Conservation (phyloP, 2,113 vertebrate species). For the Nipponia nippon region DNA sequence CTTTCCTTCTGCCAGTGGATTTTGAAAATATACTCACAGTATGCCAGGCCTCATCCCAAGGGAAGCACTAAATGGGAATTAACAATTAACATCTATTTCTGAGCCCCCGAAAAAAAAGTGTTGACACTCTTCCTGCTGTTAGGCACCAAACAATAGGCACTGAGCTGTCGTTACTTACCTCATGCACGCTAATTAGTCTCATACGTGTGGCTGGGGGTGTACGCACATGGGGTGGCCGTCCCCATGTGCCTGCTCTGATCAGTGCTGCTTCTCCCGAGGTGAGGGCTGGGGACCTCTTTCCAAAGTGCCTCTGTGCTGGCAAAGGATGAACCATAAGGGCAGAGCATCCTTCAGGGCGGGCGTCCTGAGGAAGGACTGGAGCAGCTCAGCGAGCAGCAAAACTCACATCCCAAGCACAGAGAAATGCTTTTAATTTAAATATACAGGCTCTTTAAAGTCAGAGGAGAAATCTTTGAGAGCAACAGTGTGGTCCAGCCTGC, state of each 20-base stretch:
- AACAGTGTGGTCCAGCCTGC: not conserved
- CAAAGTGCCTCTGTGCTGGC: not conserved
- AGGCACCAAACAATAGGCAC: not conserved
- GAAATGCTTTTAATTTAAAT: not conserved
- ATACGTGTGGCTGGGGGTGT: not conserved
- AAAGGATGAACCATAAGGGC: not conserved
- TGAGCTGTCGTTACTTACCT: not conserved
- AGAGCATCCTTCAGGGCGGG: not conserved
- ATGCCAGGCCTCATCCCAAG: not conserved
- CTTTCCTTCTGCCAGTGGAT: not conserved
- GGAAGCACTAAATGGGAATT: not conserved
- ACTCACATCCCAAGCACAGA: not conserved
- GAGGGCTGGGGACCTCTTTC: not conserved
- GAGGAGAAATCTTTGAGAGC: not conserved
- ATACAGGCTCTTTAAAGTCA: not conserved
- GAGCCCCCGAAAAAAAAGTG: not conserved
- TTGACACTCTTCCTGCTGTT: not conserved
- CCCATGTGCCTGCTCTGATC: not conserved
- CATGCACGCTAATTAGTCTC: not conserved
- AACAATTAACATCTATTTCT: not conserved
- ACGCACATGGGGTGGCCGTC: not conserved
- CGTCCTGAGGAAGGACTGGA: not conserved
- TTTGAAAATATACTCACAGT: not conserved
- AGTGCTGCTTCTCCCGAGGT: not conserved
- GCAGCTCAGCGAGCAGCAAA: not conserved